Base-by-base conservation (phyloP, 1,140 invertebrate species). In the Drosophila nigromelanica region DNA sequence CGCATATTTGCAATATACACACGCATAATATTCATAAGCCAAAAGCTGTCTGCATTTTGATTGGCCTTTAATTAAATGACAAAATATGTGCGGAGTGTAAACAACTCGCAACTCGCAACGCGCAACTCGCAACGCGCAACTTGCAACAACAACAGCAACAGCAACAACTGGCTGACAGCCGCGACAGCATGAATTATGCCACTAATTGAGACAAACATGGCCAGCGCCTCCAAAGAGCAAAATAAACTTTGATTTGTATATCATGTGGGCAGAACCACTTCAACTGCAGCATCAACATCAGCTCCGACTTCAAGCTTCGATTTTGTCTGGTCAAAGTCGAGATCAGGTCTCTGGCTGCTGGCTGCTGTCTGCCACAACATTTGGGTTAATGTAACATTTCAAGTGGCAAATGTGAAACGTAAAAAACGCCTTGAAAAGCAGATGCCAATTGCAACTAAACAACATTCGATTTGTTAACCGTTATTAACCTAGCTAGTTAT, bases 61-160 rank as follows among this genome's bases (percentile, higher is more conserved):
- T 85, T 86, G 81, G 82, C 71, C 78, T 86, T 86, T 86, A 86
- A 86, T 87, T 86, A 86, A 86, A 86, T 86, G 82, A 86, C 82
- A 86, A 86, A 86, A 86, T 85, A 87, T 86, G 81, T 85, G 75
- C 82, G 60, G 78, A 81, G 60, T 73, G 74, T 69, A 78, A 86
- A 78, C 78, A 87, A 86, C 54, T 81, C 47, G 73, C 60, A 43
- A 35, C 24, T n/a, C n/a, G 27, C n/a, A 27, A 47, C 45, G n/a
- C n/a, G 45, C 54, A 42, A 33, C 48, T 51, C 18, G 48, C 55
- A 55, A 40, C 52, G n/a, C n/a, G 45, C 52, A 42, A 33, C 48
- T 51, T 35, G 48, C 55, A 55, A 40, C 52, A 54, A 21, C 8
- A 18, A 37, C 30, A 42, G 8, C 37, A 24, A 24, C 21, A 42